Conservation (phyloP, 92 coral and sea anemone genomes). For the Hydrozoanthus gracilis region DNA sequence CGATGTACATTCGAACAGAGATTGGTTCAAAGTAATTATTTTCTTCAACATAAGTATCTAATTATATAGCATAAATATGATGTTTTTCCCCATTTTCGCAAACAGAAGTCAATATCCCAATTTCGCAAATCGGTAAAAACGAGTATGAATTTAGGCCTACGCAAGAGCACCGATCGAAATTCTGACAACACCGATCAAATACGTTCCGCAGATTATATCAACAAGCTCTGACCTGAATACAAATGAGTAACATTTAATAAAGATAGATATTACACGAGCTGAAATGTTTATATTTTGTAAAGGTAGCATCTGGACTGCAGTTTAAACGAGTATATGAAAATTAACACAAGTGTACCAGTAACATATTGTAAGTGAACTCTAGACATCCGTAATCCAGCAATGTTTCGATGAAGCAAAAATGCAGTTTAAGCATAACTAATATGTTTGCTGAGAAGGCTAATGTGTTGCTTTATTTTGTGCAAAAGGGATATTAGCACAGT, state of each 20-base stretch:
- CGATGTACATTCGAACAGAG: too few species aligned
- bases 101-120: too few species aligned
- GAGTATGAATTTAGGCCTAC: too few species aligned
- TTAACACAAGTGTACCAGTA: neutral
- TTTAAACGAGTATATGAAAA: neutral
- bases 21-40: too few species aligned
- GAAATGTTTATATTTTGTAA: conserved; percentile 28
- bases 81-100: too few species aligned
- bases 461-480: neutral
- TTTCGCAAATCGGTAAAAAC: too few species aligned
- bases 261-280: neutral
- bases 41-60: too few species aligned
- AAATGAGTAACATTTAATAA: conserved; percentile 38
- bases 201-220: neutral
- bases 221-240: conserved; percentile 7
- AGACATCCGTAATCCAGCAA: neutral
- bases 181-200: neutral
- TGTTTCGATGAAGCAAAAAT: neutral
- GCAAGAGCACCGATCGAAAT: too few species aligned
- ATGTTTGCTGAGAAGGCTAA: neutral
- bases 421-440: neutral
- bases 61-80: too few species aligned
- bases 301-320: neutral
- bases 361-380: neutral
- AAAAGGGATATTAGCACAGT: neutral